Evolutionary conservation across 2,888 invertebrate genomes (phyloP), one percentile per base, ranked within the genome.

Genomic region (Tachina grossa): DNA sequence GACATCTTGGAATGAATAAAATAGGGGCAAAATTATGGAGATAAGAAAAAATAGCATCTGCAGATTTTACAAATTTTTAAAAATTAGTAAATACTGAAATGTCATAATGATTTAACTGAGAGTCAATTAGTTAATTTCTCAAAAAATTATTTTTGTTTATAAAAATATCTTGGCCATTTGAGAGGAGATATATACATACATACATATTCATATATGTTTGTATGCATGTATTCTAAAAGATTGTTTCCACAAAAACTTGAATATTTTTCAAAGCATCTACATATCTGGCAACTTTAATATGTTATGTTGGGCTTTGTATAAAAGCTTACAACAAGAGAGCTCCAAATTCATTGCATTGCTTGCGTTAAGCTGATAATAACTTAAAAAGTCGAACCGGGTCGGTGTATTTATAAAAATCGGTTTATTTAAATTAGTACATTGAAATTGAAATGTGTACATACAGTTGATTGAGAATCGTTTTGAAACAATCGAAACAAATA

Each of bases 281-380:
- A 22, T 47, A 14, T 47, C 14, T 47, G 65, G 47, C 65, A 47
- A n/a, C 65, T 66, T 43, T 19, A n/a, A 45, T 45, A 10, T 41
- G 19, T 41, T 63, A 14, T 63, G 9, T 31, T 59, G 22, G 14
- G 19, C 51, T 77, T 61, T 16, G 75, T 85, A 85, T 85, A 85
- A 85, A 85, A 85, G 82, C 75, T 79, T 22, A 61, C 45, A 45
- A 31, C 75, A 57, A 69, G 79, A 79, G 79, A 85, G 75, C 83
- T 79, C 71, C 53, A 51, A 69, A 45, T 78, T 84, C 72, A 85
- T 83, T 85, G 71, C 72, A 71, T 82, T 86, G 75, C 74, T 79
- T 88, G 65, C 74, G 49, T 59, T 76, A 11, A 83, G 59, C 71
- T 80, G 77, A 76, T 81, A 80, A 78, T 69, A 76, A 76, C 80